Base-by-base conservation (phyloP, 2,888 invertebrate genomes). In the Mesorhabditis belari region DNA sequence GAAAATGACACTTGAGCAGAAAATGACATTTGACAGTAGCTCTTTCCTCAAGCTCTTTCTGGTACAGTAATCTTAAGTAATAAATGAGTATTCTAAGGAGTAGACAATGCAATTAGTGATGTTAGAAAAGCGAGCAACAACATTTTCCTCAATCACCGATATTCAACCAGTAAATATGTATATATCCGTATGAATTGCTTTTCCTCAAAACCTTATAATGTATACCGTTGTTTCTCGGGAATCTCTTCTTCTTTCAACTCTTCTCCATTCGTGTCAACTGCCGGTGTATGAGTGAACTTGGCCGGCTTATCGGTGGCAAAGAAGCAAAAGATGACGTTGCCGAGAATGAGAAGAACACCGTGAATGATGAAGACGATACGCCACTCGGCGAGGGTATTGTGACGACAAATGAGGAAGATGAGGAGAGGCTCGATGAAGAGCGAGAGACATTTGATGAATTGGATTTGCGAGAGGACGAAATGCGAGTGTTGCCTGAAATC, bases 361-460 rank as follows among this genome's bases (percentile, higher is more conserved):
- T 73, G 73, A 24, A 71, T 70, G 26, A 76, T 29, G 62, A 72
- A 75, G 6, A 77, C 70, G 12, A 75, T 66, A 55, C 76, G 67
- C 77, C 77, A 77, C 54, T 76, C 69, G 24, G 66, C 66, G 4
- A 72, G 57, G 2, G 69, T 69, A 60, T 67, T 73, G 59, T 70
- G 58, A 21, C 54, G 58, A 53, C 67, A 73, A 55, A 71, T 70
- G 6, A 77, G 55, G 55, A 58, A 71, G 44, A 77, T 69, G 6
- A 77, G 61, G 4, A 75, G 67, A n/a, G 77, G 77, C 27, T 76
- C 76, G 52, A 77, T 69, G 65, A 77, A 76, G 26, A 76, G 64
- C 0, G 77, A 75, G 4, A 76, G 52, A 35, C 76, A 77, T 58
- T 77, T 77, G 67, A 76, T 73, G 69, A 77, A 77, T 58, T 77